Percentiles rank a stretch among this genome's conserved stretches.
These are phyloP conservation scores for Anoura caudifer DNA, from an alignment of 2,113 vertebrate genomes.

Conservation along the genomic window DNA sequence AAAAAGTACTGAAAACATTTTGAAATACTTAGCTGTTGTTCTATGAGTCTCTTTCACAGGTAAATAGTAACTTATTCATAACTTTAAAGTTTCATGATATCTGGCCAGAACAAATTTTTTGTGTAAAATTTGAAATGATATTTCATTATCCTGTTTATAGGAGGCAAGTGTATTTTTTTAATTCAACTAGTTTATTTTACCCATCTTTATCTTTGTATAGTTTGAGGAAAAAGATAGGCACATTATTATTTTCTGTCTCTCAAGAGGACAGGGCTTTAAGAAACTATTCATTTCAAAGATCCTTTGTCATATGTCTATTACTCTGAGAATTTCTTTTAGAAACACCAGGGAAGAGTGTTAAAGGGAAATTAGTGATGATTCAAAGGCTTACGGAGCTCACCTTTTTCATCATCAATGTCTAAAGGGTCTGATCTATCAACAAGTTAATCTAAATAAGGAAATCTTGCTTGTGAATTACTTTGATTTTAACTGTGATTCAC, in stretches of 20 bases:
- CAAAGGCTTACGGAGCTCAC: neutral
- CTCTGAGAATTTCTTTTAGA: neutral
- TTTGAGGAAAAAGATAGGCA: neutral
- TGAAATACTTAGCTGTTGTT: neutral
- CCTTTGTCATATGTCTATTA: neutral
- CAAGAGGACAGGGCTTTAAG: neutral
- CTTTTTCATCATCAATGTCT: neutral
- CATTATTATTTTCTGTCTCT: neutral
- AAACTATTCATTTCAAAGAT: conserved; percentile 16
- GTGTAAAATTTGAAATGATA: conserved; percentile 37
- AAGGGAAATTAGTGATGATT: neutral
- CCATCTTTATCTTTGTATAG: neutral
- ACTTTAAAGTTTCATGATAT: neutral
- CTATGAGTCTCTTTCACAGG: neutral
- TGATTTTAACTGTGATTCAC: neutral
- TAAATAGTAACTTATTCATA: conserved; percentile 5
- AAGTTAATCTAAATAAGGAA: conserved; percentile 11
- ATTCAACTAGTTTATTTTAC: conserved; percentile 19
- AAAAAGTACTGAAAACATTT: neutral
- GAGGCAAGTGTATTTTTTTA: neutral
- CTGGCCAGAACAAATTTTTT: neutral
- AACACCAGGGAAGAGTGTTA: neutral
- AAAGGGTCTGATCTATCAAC: neutral
- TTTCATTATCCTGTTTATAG: conserved; percentile 17
- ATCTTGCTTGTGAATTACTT: neutral